Evolutionary conservation across 2,113 vertebrate genomes (phyloP), one percentile per base, ranked within the genome.

Genomic region (Campylomormyrus numenius): DNA sequence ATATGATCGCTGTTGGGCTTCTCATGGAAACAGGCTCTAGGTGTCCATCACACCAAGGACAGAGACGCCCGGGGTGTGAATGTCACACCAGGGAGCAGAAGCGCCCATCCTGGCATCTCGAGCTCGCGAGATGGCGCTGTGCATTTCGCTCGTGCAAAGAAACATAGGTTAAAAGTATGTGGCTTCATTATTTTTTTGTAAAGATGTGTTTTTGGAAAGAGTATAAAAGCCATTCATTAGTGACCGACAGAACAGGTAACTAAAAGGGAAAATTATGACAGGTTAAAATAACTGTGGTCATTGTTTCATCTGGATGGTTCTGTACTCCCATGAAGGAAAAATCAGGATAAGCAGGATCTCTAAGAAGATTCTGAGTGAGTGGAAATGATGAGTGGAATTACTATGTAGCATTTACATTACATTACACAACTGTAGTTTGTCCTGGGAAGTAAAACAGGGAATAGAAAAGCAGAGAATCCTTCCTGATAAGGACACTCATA

Each of bases 21-120:
- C 31, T 31, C 48, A 31, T 35, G 27, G 6, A 10, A 35, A 84
- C 27, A 3, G 50, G 17, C 31, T 90, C 58, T 7, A 10, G 27
- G n/a, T 70, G 58, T 39, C 48, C 42, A 52, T 53, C 74, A 8
- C 48, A 6, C 42, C 85, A 87, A 88, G 89, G 85, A 88, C 89
- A 74, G 45, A 13, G 58, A 74, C 48, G 5, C 31, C 70, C 49
- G 7, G 8, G 45, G 58, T n/a, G 62, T 86, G 56, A 56, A n/a
- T 46, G 8, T 49, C 74, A 24, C 13, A 50, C 5, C 50, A 8
- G 35, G 62, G 11, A 15, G 10, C 17, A 3, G 48, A n/a, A 42
- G 24, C 6, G 17, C 35, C 19, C 35, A 24, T 10, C 45, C 39
- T 24, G 49, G 7, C 9, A 19, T 8, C 74, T 77, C 31, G 0